Evolutionary conservation across 1,140 invertebrate genomes (phyloP), one percentile per base, ranked within the genome.

Genomic region (Meloidogyne floridensis): DNA sequence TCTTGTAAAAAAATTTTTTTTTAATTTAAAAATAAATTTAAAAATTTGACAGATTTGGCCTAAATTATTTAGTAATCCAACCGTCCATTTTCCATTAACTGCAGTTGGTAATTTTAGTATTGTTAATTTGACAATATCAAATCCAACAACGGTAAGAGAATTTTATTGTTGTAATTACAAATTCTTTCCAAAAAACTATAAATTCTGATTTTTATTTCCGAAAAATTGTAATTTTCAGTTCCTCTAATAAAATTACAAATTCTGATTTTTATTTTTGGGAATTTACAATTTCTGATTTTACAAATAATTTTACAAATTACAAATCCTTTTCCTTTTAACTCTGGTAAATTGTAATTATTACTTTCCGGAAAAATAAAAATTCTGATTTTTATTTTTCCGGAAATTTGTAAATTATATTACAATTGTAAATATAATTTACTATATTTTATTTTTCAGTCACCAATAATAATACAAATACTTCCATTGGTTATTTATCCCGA

Each of bases 11-110:
- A 11, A 20, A 42, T 76, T 11, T 75, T 10, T 78, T 8, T 18
- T 42, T 10, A 53, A n/a, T 18, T 11, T 47, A 11, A 32, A 76
- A 47, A 13, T 13, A 6, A 13, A 6, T 54, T 54, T 54, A 10
- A 9, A 78, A 77, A 69, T 13, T 53, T 65, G 43, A 18, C 75
- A 89, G 77, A 81, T 90, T 20, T 95, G 94, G 94, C 94, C 94
- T 8, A 89, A 92, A 56, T 84, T 93, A 4, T 86, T 92, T 20
- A 90, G 91, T 56, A 90, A 91, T 79, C 90, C 90, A 75, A 87
- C 92, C 65, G 88, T 95, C 79, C 91, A 91, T 80, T 95, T 95
- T 91, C 94, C 94, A 10, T 89, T 95, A 51, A 95, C 94, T 7
- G 94, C 95, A 91, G 93, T 95, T 11, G 51, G 69, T 2, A 77